Evolutionary conservation across 2,888 invertebrate species (phyloP).

Genomic region (Apamea anceps): DNA sequence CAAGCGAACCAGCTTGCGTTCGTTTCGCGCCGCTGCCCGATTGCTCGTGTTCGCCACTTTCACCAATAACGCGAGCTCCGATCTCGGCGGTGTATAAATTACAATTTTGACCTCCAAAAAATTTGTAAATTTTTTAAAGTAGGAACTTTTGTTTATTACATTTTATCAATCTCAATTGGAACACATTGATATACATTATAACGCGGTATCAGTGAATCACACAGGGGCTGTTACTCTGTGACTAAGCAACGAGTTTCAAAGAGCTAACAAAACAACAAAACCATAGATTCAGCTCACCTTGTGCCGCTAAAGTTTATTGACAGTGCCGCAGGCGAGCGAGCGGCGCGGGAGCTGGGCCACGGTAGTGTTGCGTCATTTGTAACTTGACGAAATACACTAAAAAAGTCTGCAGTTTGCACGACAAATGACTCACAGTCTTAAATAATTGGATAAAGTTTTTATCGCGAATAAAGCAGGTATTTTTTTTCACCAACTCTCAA

Average conservation of each 20-base stretch:
- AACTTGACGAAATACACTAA: constrained; percentile 77
- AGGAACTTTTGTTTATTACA: not conserved
- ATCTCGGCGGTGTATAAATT: constrained; percentile 77
- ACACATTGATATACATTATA: constrained; percentile 20
- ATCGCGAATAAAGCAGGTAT: constrained; percentile 13
- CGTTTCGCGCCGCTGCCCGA: constrained; percentile 88
- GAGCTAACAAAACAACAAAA: constrained; percentile 79
- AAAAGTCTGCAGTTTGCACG: constrained; percentile 79
- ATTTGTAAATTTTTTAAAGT: constrained; percentile 38
- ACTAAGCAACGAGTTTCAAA: constrained; percentile 73
- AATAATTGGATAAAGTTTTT: constrained; percentile 41
- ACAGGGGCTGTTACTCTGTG: constrained; percentile 73
- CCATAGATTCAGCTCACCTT: constrained; percentile 81
- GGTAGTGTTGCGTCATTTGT: constrained; percentile 83
- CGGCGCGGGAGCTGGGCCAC: constrained; percentile 77
- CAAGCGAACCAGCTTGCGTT: constrained; percentile 82
- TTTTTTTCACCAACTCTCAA: constrained; percentile 17
- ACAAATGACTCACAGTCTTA: constrained; percentile 75
- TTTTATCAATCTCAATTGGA: constrained; percentile 28
- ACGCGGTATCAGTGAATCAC: constrained; percentile 44
- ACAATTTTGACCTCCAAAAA: constrained; percentile 81
- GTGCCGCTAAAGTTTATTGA: constrained; percentile 88
- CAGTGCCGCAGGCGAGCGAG: constrained; percentile 83
- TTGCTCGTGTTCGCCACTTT: constrained; percentile 87
- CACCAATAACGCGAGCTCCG: constrained; percentile 83